Percentiles rank a stretch among this genome's conserved stretches.
Conservation (phyloP, 2,888 invertebrate genomes). For the Pollenia griseotomentosa region DNA sequence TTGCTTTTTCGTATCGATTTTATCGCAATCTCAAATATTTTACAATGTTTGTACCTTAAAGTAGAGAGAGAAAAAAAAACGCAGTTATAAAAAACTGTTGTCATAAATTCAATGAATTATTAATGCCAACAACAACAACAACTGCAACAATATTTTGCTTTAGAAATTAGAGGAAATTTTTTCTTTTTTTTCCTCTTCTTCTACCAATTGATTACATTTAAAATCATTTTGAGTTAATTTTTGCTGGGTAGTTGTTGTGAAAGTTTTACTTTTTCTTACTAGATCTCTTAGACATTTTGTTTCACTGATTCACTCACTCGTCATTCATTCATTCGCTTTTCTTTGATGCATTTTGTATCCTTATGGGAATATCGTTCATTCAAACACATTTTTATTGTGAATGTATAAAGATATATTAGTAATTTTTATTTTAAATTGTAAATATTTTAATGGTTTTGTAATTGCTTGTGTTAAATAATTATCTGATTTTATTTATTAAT, state of each 20-base stretch:
- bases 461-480: conserved; percentile 27
- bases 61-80: neutral
- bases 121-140: conserved; percentile 42
- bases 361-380: conserved; percentile 64
- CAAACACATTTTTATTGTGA: conserved; percentile 6
- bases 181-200: conserved; percentile 44
- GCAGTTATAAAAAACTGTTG: conserved; percentile 29
- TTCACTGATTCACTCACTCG: conserved; percentile 9
- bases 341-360: conserved; percentile 42
- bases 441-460: conserved; percentile 42
- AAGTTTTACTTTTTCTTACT: conserved; percentile 61
- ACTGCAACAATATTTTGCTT: neutral
- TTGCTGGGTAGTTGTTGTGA: conserved; percentile 46
- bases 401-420: neutral
- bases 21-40: conserved; percentile 53
- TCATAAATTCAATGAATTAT: conserved; percentile 70
- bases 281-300: conserved; percentile 12
- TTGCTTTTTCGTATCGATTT: conserved; percentile 24
- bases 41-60: conserved; percentile 35
- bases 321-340: conserved; percentile 23
- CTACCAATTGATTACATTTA: conserved; percentile 35
- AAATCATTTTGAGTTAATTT: neutral
- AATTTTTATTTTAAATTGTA: conserved; percentile 42
- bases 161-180: conserved; percentile 49
- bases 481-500: conserved; percentile 18